These are phyloP conservation scores for Motacilla alba DNA, from an alignment of 2,113 vertebrate genomes.

Conservation along the genomic window DNA sequence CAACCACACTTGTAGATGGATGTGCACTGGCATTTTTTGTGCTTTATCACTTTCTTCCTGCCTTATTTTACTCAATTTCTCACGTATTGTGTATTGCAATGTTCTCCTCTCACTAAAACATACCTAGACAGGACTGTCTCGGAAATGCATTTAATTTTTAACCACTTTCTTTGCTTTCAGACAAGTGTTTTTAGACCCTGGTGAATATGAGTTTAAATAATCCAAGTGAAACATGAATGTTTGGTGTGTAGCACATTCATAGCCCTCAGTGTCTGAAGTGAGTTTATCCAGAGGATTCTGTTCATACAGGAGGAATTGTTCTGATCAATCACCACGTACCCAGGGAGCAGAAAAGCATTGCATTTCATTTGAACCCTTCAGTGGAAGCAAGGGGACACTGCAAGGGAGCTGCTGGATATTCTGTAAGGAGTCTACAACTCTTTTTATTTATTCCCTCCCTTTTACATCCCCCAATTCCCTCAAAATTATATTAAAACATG, in stretches of 20 bases:
- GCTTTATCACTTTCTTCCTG: background rate
- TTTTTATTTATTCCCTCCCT: background rate
- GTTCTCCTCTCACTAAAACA: background rate
- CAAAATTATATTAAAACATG: background rate
- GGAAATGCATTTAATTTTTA: constrained; percentile 34
- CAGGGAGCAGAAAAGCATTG: constrained; percentile 35
- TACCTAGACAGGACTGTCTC: background rate
- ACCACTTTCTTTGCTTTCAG: background rate
- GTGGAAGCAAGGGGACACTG: background rate
- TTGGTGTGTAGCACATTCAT: constrained; percentile 5
- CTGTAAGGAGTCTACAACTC: background rate
- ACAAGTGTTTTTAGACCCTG: background rate
- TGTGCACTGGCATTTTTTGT: background rate
- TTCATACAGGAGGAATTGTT: constrained; percentile 64
- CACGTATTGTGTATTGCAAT: background rate
- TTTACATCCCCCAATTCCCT: background rate
- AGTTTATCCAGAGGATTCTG: constrained; percentile 57
- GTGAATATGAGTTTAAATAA: constrained; percentile 39
- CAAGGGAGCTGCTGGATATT: background rate
- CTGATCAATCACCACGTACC: constrained; percentile 27
- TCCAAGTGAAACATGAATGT: constrained; percentile 36
- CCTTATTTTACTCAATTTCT: background rate
- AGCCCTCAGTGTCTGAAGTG: constrained; percentile 23
- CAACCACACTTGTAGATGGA: background rate
- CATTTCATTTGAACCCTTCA: constrained; percentile 1